Percentiles rank a stretch among this genome's conserved stretches.
These are phyloP conservation scores for Heliconius himera DNA, from an alignment of 1,140 invertebrate species.

Conservation along the genomic window DNA sequence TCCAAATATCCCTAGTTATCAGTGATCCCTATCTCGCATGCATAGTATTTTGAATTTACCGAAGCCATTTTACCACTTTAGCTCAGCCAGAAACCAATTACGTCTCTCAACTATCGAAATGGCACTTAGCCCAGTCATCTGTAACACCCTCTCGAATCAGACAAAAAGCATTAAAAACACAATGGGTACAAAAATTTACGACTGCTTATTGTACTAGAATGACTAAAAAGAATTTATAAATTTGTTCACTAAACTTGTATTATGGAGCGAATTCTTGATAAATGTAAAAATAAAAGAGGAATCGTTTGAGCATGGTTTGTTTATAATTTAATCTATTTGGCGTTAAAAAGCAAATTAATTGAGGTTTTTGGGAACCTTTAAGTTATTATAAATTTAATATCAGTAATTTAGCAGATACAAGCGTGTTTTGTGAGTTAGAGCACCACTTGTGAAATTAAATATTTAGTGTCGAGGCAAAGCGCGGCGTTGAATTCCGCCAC, in stretches of 20 bases:
- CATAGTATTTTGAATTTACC: slow-evolving; percentile 14
- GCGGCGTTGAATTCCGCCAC: too few relatives aligned
- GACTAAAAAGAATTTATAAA: slow-evolving; percentile 26
- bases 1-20: background rate
- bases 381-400: background rate
- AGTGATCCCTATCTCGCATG: background rate
- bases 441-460: too few relatives aligned
- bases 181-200: slow-evolving; percentile 29
- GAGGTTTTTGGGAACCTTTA: background rate
- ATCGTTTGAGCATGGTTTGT: slow-evolving; percentile 21
- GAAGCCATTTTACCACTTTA: slow-evolving; percentile 19
- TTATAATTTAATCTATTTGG: slow-evolving; percentile 23
- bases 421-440: too few relatives aligned
- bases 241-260: slow-evolving; percentile 14
- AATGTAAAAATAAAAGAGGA: slow-evolving; percentile 19
- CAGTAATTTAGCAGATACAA: background rate
- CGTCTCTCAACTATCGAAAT: slow-evolving; percentile 23
- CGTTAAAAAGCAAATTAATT: background rate
- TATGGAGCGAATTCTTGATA: slow-evolving; percentile 13
- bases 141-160: slow-evolving; percentile 23
- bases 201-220: slow-evolving; percentile 23
- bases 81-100: slow-evolving; percentile 26
- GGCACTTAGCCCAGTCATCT: slow-evolving; percentile 21
- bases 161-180: slow-evolving; percentile 26
- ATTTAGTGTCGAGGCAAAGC: too few relatives aligned